Percentiles rank a stretch among this genome's conserved stretches.
phyloP scores from a whole-genome alignment of 2,888 invertebrate genomes.

The Andrena camellia region DNA sequence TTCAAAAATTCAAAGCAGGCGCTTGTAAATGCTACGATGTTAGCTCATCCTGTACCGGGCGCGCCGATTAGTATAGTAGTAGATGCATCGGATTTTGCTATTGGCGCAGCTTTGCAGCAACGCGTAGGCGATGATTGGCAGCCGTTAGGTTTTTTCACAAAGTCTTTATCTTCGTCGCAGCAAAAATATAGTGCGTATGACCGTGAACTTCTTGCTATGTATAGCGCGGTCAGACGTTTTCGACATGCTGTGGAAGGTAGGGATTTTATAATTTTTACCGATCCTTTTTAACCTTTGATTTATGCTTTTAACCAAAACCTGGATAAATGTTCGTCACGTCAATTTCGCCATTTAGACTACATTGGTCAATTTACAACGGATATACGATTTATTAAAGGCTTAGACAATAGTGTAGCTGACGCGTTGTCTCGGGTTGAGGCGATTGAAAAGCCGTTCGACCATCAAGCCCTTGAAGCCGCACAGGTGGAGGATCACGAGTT shows the following conservation, averaged over 20 bases:
- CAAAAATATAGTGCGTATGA: not conserved
- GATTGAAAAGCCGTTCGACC: not conserved
- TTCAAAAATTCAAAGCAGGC: slow-evolving; percentile 19
- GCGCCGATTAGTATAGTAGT: slow-evolving; percentile 23
- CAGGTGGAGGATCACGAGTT: not conserved
- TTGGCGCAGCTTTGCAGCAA: slow-evolving; percentile 56
- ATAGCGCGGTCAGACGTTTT: not conserved
- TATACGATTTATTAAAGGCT: not conserved
- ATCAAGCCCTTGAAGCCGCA: not conserved
- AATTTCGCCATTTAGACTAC: not conserved
- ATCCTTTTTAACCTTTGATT: slow-evolving; percentile 6
- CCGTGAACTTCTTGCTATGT: not conserved
- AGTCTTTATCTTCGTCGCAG: not conserved
- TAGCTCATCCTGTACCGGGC: slow-evolving; percentile 49
- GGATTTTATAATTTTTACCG: not conserved
- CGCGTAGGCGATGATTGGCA: slow-evolving; percentile 19
- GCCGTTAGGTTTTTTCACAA: slow-evolving; percentile 7
- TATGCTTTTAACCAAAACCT: not conserved
- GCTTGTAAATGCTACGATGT: slow-evolving; percentile 34
- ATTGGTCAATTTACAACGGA: not conserved
- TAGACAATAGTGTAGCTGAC: not conserved
- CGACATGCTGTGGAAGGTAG: not conserved
- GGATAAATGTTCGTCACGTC: not conserved
- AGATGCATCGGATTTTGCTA: slow-evolving; percentile 23
- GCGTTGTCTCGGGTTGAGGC: not conserved